phyloP scores from a whole-genome alignment of 2,113 vertebrate species.

The Equus przewalskii region DNA sequence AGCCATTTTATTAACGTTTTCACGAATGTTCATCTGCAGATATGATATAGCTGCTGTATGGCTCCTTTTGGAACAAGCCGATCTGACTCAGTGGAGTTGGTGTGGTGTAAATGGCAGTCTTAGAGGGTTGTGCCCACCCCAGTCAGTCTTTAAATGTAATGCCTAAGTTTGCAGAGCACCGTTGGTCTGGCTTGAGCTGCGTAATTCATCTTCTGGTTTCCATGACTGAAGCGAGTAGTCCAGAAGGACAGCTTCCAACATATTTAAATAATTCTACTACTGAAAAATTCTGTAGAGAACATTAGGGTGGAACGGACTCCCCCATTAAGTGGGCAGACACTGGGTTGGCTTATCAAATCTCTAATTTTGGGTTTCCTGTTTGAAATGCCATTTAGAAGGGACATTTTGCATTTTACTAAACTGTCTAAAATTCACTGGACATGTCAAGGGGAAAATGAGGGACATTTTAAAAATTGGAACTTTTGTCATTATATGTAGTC shows the following conservation, averaged over 20 bases:
- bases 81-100: neutral
- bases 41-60: neutral
- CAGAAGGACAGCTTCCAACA: neutral
- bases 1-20: slow-evolving; percentile 44
- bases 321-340: neutral
- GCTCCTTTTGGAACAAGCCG: neutral
- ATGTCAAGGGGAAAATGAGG: neutral
- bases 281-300: neutral
- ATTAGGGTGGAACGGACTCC: neutral
- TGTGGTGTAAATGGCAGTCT: neutral
- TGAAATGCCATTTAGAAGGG: slow-evolving; percentile 37
- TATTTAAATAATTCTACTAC: neutral
- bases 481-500: neutral
- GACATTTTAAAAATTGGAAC: neutral
- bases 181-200: neutral
- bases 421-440: neutral
- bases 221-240: neutral
- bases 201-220: neutral
- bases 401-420: neutral
- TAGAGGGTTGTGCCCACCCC: neutral
- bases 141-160: neutral
- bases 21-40: neutral
- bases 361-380: neutral
- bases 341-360: neutral
- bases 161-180: neutral